phyloP scores from a whole-genome alignment of 2,888 invertebrate genomes.

The Nyleta sp. region DNA sequence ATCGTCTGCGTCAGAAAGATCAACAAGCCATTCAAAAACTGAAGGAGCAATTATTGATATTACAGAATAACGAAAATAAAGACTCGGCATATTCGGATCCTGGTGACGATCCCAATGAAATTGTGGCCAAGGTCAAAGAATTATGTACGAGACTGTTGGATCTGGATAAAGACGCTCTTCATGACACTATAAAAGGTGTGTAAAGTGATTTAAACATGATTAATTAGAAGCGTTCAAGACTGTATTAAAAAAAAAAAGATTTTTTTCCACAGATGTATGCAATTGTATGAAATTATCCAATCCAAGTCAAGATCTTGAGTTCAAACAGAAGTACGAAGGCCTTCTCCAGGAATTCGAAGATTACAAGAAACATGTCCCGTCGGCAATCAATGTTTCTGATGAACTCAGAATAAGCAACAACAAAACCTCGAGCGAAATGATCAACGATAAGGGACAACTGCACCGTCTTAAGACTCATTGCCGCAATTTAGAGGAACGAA shows the following conservation, averaged over 20 bases:
- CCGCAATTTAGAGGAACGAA: slow-evolving; percentile 86
- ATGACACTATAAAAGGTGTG: slow-evolving; percentile 80
- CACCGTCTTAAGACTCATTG: slow-evolving; percentile 85
- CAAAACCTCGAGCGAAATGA: slow-evolving; percentile 68
- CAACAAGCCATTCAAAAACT: slow-evolving; percentile 88
- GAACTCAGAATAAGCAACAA: slow-evolving; percentile 59
- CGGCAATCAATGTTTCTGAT: slow-evolving; percentile 57
- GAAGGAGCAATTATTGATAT: slow-evolving; percentile 82
- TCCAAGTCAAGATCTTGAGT: slow-evolving; percentile 80
- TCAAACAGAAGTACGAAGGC: slow-evolving; percentile 86
- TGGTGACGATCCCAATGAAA: slow-evolving; percentile 73
- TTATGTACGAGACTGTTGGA: slow-evolving; percentile 82
- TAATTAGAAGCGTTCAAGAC: too few relatives aligned
- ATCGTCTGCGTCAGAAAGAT: slow-evolving; percentile 88
- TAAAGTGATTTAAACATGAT: too few relatives aligned
- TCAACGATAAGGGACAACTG: slow-evolving; percentile 75
- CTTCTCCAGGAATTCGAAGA: slow-evolving; percentile 87
- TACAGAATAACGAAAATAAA: slow-evolving; percentile 73
- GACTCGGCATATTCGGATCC: slow-evolving; percentile 67
- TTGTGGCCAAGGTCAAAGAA: slow-evolving; percentile 82
- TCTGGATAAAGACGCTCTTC: slow-evolving; percentile 80
- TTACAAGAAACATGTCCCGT: slow-evolving; percentile 83
- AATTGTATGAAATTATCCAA: slow-evolving; percentile 76
- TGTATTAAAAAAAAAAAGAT: too few relatives aligned
- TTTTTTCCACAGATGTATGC: slow-evolving; percentile 83